Evolutionary conservation across 1,140 invertebrate genomes (phyloP).

Genomic region (Camponotus floridanus): DNA sequence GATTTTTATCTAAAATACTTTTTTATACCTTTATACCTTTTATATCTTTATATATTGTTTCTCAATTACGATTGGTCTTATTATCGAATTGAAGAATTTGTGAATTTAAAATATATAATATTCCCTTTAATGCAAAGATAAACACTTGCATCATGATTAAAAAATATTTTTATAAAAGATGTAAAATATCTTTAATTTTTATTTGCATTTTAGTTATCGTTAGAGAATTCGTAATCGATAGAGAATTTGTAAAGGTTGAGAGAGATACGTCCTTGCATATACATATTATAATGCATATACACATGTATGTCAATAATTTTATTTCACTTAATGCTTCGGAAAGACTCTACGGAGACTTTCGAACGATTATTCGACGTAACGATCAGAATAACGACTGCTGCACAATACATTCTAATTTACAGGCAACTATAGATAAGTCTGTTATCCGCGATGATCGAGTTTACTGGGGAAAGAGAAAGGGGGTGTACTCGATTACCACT

Average conservation of each 20-base stretch:
- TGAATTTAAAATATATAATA: neutral
- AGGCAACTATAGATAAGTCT: constrained; percentile 73
- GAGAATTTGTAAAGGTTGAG: neutral
- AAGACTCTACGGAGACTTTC: neutral
- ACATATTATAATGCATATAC: no score
- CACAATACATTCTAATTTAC: constrained; percentile 78
- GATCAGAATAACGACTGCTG: constrained; percentile 37
- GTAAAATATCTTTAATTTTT: no score
- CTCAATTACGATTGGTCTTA: neutral
- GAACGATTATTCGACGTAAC: constrained; percentile 49
- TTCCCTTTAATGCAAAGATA: neutral
- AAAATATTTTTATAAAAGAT: neutral
- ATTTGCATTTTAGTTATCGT: neutral
- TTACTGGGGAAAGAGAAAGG: constrained; percentile 3
- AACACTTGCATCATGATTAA: neutral
- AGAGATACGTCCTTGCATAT: neutral
- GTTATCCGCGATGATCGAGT: constrained; percentile 77
- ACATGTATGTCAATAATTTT: constrained; percentile 8
- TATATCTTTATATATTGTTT: neutral
- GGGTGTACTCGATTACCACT: constrained; percentile 76
- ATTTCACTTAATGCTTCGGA: constrained; percentile 28
- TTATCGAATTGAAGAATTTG: neutral
- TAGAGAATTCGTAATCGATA: neutral
- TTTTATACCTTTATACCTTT: neutral
- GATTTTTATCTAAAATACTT: neutral